Base-by-base conservation (phyloP, 1,140 invertebrate species). In the Samia ricini region DNA sequence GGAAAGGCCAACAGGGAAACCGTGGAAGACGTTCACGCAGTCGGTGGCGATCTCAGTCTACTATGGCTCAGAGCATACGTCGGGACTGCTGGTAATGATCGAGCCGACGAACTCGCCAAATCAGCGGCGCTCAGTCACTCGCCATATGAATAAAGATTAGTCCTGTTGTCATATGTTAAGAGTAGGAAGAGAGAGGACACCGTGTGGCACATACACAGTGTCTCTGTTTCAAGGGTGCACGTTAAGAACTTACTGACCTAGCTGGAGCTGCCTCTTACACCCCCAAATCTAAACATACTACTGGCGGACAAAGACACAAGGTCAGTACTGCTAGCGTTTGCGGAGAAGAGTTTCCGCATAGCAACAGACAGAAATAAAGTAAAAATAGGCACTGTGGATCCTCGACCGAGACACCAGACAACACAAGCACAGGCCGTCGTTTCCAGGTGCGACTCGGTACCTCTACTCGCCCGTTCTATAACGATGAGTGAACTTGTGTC, bases 41-140 rank as follows among this genome's bases (percentile, higher is more conserved):
- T 65, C 12, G 60, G 59, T 5, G 64, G 56, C 57, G 12, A 42
- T 15, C 29, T 65, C 1, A 23, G 50, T 2, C 36, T 68, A 15
- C 70, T 63, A n/a, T 76, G 72, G 71, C 49, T 69, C 0, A 76
- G 56, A 33, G 66, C 64, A 3, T 72, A 76, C 48, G 50, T 60
- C 2, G 71, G 67, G 4, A 62, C 61, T 18, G 52, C 26, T 1
- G 71, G 71, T 2, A 76, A 76, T 49, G 71, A 76, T 24, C 59
- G 71, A 22, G 69, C 72, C 0, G 74, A 77, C 29, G 56, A 74
- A 19, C 63, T 76, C 1, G 71, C 74, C 1, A 74, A 69, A 42
- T 20, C 48, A 18, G 72, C 70, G 19, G 69, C 64, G 0, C 51
- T 64, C n/a, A 24, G 50, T 6, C 56, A 58, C 21, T 54, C 23